Base-by-base conservation (phyloP, 2,888 invertebrate species). In the Megaustenia siamemsis region DNA sequence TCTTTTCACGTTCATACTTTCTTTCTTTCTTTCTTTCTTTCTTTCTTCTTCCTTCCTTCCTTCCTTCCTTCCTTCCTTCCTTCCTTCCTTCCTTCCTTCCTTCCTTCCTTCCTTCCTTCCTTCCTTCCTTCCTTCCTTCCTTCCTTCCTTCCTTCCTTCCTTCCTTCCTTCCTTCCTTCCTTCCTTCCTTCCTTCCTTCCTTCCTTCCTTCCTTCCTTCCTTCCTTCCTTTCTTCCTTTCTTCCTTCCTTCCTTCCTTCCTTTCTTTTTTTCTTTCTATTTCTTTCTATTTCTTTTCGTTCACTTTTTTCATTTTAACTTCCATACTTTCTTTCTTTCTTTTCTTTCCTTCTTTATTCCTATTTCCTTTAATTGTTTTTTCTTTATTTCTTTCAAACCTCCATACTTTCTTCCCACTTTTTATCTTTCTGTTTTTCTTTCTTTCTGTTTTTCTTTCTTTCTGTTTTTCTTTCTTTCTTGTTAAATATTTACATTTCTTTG, bases 261-360 rank as follows among this genome's bases (percentile, higher is more conserved):
- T 49, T 75, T 40, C 71, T 63, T 43, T 43, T 45, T 66, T 68
- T n/a, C 38, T 28, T 49, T 28, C 45, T 40, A 40, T 45, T 60
- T 43, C 32, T n/a, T 43, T 21, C 35, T 56, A 43, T 60, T 53
- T 32, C 43, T 79, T 60, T 53, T 40, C 60, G 40, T 40, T 68
- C 76, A 56, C 56, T 66, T 81, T 69, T 63, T 56, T 82, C 68
- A 56, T 49, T 53, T 69, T 63, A 53, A 63, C 68, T 63, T 53
- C 80, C 66, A 40, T 79, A 76, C 80, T 69, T 68, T 73, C 35
- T 69, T 45, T 80, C 35, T 49, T 68, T 69, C 84, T 60, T 73
- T 63, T 28, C 28, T 28, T 12, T 28, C 28, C 12, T 63, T 28
- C 63, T 75, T 24, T 32, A n/a, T 45, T 28, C 53, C 63, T 63